A percentile compares a stretch with the other conserved stretches of the same genome.
Conservation (phyloP, 2,113 vertebrate species). For the Gopherus flavomarginatus region DNA sequence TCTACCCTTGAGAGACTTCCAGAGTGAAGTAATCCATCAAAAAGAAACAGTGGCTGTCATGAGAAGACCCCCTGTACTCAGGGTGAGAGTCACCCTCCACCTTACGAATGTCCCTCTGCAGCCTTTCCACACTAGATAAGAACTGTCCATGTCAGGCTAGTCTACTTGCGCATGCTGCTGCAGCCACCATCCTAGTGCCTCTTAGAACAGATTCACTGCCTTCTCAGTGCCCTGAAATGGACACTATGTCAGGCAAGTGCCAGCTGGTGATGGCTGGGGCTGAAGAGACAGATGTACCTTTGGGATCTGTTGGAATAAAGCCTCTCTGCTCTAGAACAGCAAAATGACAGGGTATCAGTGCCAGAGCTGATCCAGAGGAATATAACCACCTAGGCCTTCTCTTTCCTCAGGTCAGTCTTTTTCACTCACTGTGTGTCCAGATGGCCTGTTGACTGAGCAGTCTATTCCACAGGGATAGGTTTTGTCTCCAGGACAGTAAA, state of each 20-base stretch:
- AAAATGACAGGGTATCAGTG: background rate
- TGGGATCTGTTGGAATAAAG: background rate
- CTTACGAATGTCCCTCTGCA: background rate
- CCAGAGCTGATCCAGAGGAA: background rate
- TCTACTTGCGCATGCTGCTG: background rate
- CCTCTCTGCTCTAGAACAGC: background rate
- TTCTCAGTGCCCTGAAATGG: background rate
- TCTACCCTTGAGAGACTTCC: too few relatives aligned
- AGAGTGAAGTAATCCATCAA: too few relatives aligned
- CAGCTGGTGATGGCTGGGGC: background rate
- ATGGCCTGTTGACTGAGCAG: background rate
- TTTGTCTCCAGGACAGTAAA: background rate
- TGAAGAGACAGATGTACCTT: background rate
- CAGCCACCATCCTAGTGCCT: background rate
- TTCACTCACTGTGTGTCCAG: background rate
- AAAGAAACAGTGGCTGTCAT: background rate
- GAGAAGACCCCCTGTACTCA: background rate
- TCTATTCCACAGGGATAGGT: background rate
- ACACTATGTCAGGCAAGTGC: background rate
- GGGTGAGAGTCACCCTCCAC: background rate
- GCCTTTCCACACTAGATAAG: background rate
- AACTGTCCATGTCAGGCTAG: background rate
- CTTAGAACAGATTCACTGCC: background rate
- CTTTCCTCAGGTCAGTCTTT: background rate
- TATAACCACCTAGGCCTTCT: background rate